Evolutionary conservation across 2,797 vertebrate species (phyloP), one percentile per base, ranked within the genome.

Genomic region (Phylloscopus collybita): DNA sequence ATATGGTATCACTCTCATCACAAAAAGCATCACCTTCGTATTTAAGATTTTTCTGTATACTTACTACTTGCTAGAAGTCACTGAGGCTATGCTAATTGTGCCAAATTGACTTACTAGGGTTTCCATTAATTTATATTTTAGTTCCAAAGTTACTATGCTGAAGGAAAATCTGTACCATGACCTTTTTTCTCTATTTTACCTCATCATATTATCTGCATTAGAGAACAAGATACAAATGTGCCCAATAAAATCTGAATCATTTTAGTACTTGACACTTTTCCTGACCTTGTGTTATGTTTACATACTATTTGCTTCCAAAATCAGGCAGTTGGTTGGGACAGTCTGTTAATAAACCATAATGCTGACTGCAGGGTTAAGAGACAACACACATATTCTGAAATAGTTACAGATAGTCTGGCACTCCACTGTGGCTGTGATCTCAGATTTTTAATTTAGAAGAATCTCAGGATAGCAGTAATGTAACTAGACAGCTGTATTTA

Each of bases 401-500:
- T 90, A 93, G 72, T 94, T 89, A 54, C 50, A 88, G 61, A 47
- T 67, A 44, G 47, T 80, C 84, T 96, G 79, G 71, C 89, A 92
- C 67, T 69, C 40, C 0, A 0, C 80, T 75, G 40, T 75, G 66
- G 5, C 76, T 95, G 73, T 62, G 88, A 94, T 95, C 78, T 93
- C 62, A 53, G 82, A 91, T 91, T 94, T 96, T 95, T 95, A 88
- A 72, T 95, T 94, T 88, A 90, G 66, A 81, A 72, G 56, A 84
- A 75, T 90, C 65, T 90, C 69, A 79, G 64, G 73, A 44, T 73
- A 92, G 53, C 84, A 92, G 53, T 90, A 89, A 83, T 66, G 36
- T 85, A 94, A 80, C 75, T 73, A 86, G 79, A 88, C 86, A 88
- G 69, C 72, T 96, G 75, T 90, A 81, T 96, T 96, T 96, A 93